A percentile compares a stretch with the other conserved stretches of the same genome.
These are phyloP conservation scores for Falco rusticolus DNA, from an alignment of 2,797 vertebrate genomes.

Conservation along the genomic window DNA sequence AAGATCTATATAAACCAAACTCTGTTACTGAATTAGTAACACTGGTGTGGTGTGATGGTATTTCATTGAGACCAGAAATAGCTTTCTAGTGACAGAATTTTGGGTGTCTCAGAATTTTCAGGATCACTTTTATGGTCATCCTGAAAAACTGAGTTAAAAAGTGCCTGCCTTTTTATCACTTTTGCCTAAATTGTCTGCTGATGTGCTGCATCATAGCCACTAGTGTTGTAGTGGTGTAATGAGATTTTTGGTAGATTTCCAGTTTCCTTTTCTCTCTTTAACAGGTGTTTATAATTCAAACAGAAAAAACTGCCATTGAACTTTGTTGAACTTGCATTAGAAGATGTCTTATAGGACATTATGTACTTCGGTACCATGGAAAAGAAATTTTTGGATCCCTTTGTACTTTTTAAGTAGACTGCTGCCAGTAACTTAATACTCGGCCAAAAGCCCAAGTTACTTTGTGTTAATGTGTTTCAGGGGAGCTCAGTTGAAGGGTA, in stretches of 20 bases:
- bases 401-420: background rate
- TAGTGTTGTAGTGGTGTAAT: background rate
- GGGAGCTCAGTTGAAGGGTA: background rate
- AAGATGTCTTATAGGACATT: background rate
- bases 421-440: background rate
- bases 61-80: background rate
- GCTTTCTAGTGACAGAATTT: background rate
- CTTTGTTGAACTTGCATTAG: background rate
- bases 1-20: background rate
- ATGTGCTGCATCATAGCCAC: background rate
- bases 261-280: background rate
- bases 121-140: background rate
- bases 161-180: background rate
- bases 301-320: background rate
- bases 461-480: background rate
- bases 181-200: background rate
- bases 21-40: background rate
- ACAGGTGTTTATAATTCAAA: background rate
- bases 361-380: background rate
- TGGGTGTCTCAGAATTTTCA: background rate
- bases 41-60: background rate
- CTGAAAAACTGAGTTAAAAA: background rate
- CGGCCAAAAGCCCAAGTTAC: background rate
- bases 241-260: background rate
- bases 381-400: background rate